phyloP scores from a whole-genome alignment of 1,140 invertebrate species.

The Triops cancriformis region DNA sequence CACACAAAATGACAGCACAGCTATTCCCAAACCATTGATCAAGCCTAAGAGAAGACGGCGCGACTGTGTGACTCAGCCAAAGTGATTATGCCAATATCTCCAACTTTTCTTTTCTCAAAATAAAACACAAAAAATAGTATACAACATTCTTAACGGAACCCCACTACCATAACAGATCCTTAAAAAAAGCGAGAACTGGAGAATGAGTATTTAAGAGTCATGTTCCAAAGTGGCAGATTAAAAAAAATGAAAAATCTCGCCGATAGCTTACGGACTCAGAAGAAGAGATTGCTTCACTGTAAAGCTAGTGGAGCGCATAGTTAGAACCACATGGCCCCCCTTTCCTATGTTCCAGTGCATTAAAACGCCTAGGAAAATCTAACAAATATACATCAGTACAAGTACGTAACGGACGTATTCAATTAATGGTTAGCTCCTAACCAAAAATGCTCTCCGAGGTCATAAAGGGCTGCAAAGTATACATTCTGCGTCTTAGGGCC shows the following conservation, averaged over 20 bases:
- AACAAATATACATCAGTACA: slow-evolving; percentile 2
- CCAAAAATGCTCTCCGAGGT: neutral
- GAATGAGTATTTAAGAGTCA: slow-evolving; percentile 5
- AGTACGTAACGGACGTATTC: neutral
- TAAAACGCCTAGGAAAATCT: neutral
- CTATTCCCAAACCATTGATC: neutral
- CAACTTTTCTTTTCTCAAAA: neutral
- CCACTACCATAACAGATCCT: neutral
- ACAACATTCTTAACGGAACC: neutral
- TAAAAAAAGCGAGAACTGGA: neutral
- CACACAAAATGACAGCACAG: neutral
- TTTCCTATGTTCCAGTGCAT: neutral
- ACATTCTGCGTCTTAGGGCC: too few species aligned
- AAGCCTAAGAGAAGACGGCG: neutral
- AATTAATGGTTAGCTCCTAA: neutral
- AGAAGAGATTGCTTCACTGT: neutral
- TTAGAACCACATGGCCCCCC: neutral
- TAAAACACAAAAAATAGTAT: neutral
- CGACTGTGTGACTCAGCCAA: neutral
- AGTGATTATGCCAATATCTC: slow-evolving; percentile 3
- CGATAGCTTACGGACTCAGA: neutral
- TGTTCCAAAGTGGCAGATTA: slow-evolving; percentile 4
- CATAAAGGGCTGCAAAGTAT: neutral
- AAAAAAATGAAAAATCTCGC: neutral
- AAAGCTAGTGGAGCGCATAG: neutral